These are phyloP conservation scores for Andinoacara biseriatus DNA, from an alignment of 2,113 vertebrate species.

Conservation along the genomic window DNA sequence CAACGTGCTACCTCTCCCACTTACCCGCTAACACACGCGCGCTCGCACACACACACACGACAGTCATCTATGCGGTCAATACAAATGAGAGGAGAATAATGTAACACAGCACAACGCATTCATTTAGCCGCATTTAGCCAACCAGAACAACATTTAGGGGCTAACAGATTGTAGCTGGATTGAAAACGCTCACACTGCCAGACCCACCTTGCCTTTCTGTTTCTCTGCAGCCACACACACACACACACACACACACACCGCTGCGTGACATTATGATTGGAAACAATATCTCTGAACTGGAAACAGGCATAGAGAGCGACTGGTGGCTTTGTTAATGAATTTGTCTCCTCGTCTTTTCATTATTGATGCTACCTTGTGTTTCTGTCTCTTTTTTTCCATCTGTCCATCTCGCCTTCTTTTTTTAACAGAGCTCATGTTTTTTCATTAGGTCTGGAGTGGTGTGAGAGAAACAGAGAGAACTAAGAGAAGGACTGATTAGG, in stretches of 20 bases:
- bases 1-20: slow-evolving; percentile 19
- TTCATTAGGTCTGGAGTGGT: slow-evolving; percentile 61
- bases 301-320: neutral
- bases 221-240: neutral
- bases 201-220: neutral
- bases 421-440: slow-evolving; percentile 66
- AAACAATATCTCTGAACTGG: slow-evolving; percentile 17
- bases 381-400: fast-evolving
- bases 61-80: slow-evolving; percentile 3
- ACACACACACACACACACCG: too few relatives aligned
- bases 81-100: slow-evolving; percentile 31
- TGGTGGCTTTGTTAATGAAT: slow-evolving; percentile 18
- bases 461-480: slow-evolving; percentile 33
- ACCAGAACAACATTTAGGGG: neutral
- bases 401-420: slow-evolving; percentile 37
- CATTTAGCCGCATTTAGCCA: slow-evolving; percentile 11
- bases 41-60: neutral
- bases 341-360: slow-evolving; percentile 5
- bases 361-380: neutral
- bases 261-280: slow-evolving; percentile 6
- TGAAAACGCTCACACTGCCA: neutral
- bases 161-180: neutral
- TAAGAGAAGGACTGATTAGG: slow-evolving; percentile 68
- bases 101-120: slow-evolving; percentile 22
- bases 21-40: neutral